These are phyloP conservation scores for Neopipo cinnamomea DNA, from an alignment of 2,113 vertebrate genomes.

Conservation along the genomic window DNA sequence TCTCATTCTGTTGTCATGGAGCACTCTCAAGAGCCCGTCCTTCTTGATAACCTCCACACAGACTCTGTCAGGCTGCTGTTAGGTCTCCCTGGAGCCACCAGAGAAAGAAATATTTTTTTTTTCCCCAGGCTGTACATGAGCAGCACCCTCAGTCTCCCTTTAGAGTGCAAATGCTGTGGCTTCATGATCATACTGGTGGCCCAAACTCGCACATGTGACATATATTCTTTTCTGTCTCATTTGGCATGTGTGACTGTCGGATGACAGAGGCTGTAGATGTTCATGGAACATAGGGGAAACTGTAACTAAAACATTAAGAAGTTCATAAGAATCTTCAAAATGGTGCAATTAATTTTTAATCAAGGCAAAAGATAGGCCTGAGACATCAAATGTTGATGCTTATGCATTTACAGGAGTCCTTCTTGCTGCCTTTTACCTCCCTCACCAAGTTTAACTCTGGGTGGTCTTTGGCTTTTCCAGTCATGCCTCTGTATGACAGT, in stretches of 20 bases:
- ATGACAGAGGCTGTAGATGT: not conserved
- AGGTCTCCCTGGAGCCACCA: not conserved
- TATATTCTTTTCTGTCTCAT: not conserved
- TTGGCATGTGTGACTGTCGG: not conserved
- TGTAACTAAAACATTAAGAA: not conserved
- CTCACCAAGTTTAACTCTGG: not conserved
- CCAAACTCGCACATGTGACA: no score
- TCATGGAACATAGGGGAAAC: not conserved
- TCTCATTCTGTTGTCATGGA: not conserved
- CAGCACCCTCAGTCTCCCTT: not conserved
- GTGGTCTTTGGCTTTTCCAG: not conserved
- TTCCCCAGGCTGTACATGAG: not conserved
- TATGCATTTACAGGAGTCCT: not conserved
- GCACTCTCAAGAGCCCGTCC: not conserved
- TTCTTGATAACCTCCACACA: not conserved
- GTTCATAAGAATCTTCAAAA: not conserved
- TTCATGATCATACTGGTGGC: not conserved
- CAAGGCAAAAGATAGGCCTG: not conserved
- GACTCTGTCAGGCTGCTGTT: not conserved
- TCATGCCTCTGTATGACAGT: not conserved
- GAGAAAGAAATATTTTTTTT: not conserved
- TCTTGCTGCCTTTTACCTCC: not conserved
- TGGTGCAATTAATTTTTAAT: not conserved
- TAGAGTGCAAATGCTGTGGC: not conserved
- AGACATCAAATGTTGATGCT: not conserved